Evolutionary conservation across 2,113 vertebrate species (phyloP), one percentile per base, ranked within the genome.

Genomic region (Gavialis gangeticus): DNA sequence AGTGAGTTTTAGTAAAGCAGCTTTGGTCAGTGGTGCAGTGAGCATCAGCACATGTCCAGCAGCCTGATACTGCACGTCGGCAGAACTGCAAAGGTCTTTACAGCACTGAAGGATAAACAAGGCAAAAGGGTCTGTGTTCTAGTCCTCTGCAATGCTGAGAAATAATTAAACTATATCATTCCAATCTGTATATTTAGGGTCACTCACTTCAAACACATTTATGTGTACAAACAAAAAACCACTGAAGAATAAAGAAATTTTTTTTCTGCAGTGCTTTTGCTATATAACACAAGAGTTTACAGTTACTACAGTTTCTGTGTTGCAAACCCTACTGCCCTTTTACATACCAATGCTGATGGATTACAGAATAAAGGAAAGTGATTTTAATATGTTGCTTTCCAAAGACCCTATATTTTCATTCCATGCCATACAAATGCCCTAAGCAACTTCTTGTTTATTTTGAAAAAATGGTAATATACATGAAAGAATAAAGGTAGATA

Each of bases 31-130:
- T 2, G 99, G 99, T 6, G 99, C 98, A 1, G 98, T 99, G 85
- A 98, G 98, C 94, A 98, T 99, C 69, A 99, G 98, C 66, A 97
- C 97, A 28, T 99, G 99, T 84, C 99, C 99, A n/a, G 97, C 98
- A 66, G 98, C 98, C 80, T 99, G 97, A 98, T 0, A 22, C 8
- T 1, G 16, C 82, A 78, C 12, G 60, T 91, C 79, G 62, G 59
- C 77, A 0, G 59, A 25, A 60, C 57, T 27, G 25, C 56, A 30
- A 81, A 91, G 79, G 69, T 95, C 91, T 92, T 88, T 11, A 84
- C 66, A 92, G 71, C 91, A 94, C 93, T 85, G 89, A 97, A 96
- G 25, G 73, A 77, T 93, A 77, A 83, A 85, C 0, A 84, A 18
- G 85, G 79, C 12, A 76, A 62, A 84, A 84, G 71, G 78, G 92